These are phyloP conservation scores for Temnopleurus reevesii DNA, from an alignment of 53 echinoderm and acorn worm genomes.

Conservation along the genomic window DNA sequence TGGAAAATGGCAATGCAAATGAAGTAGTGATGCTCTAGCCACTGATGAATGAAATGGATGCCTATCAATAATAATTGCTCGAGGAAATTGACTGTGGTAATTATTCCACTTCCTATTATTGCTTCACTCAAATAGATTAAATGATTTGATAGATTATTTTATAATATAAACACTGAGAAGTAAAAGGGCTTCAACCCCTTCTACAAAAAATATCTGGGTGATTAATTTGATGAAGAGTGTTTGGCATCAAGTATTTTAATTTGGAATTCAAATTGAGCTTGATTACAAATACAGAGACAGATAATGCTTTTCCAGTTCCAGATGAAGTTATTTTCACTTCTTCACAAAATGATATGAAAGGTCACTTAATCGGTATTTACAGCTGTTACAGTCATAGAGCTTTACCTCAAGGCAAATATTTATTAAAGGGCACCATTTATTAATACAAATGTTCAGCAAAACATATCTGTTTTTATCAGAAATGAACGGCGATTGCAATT, in stretches of 20 bases:
- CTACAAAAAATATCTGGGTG: too few species aligned
- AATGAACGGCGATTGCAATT: too few species aligned
- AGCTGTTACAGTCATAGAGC: neutral
- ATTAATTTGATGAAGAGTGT: too few species aligned
- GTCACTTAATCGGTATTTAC: neutral
- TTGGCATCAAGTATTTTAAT: neutral
- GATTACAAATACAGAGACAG: neutral
- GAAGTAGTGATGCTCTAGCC: too few species aligned
- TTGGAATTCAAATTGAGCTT: neutral
- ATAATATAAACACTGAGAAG: too few species aligned
- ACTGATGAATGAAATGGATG: neutral
- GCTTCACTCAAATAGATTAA: neutral
- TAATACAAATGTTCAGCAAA: too few species aligned
- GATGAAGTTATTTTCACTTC: neutral
- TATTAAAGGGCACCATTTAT: neutral
- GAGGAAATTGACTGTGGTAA: neutral
- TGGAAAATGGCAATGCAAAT: too few species aligned
- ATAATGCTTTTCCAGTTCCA: neutral
- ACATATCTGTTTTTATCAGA: too few species aligned
- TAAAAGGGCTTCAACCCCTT: too few species aligned
- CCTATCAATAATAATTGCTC: neutral
- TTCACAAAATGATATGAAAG: neutral
- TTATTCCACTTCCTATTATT: neutral
- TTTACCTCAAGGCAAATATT: neutral
- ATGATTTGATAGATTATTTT: neutral